Evolutionary conservation across 1,140 invertebrate species (phyloP).

Genomic region (Condylostylus longicornis): DNA sequence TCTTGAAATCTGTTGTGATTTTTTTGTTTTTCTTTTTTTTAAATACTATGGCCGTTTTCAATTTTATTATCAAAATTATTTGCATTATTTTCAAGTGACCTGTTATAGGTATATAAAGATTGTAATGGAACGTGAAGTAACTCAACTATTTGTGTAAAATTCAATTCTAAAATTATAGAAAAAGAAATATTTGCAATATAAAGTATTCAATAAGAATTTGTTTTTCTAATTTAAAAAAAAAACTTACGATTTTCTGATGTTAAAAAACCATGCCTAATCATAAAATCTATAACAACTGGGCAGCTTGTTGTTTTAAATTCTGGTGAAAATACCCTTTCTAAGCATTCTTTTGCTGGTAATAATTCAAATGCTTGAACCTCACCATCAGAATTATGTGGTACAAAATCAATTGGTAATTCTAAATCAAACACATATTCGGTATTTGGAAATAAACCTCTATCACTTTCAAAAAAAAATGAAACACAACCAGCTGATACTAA

Average conservation of each 20-base stretch:
- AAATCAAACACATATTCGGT: constrained; percentile 92
- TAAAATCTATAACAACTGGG: constrained; percentile 78
- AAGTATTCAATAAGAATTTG: not conserved
- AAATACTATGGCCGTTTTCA: too few species aligned
- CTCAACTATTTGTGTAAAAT: constrained; percentile 70
- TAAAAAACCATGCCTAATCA: constrained; percentile 77
- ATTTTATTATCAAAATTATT: constrained; percentile 6
- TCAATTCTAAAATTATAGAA: constrained; percentile 46
- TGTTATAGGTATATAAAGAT: constrained; percentile 42
- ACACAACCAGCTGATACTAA: constrained; percentile 68
- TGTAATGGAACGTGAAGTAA: constrained; percentile 74
- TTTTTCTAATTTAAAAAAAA: not conserved
- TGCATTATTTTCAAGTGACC: not conserved
- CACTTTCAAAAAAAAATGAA: constrained; percentile 82
- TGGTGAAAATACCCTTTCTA: constrained; percentile 61
- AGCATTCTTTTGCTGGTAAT: constrained; percentile 59
- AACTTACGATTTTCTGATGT: constrained; percentile 71
- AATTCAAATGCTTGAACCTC: constrained; percentile 84
- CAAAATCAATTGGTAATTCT: constrained; percentile 75
- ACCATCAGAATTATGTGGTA: constrained; percentile 78
- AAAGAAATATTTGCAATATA: constrained; percentile 4
- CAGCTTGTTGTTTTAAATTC: constrained; percentile 88
- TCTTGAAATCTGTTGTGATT: too few species aligned
- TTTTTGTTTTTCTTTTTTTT: too few species aligned
- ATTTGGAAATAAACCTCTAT: constrained; percentile 82